Base-by-base conservation (phyloP, 2,797 vertebrate genomes). In the Nothura maculosa region DNA sequence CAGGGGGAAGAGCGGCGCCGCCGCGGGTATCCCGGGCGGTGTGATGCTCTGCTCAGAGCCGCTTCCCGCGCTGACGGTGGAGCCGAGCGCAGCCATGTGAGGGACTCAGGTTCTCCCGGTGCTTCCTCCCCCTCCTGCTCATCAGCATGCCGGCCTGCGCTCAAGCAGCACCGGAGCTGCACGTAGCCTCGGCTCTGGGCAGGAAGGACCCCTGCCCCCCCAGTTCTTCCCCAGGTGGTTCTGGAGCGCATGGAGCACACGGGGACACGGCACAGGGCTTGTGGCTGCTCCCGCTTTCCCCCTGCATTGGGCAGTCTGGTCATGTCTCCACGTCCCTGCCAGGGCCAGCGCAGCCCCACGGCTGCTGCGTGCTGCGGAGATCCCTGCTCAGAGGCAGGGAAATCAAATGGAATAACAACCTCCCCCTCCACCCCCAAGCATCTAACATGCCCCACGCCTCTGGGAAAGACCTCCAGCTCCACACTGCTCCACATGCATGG, bases 311-410 rank as follows among this genome's bases (percentile, higher is more conserved):
- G 81, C 93, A 96, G 85, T 87, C 93, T 47, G 92, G 81, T 94
- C 94, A 69, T 95, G 96, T 94, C 92, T 87, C 74, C 94, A 63
- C 94, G 96, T 94, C 92, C 89, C 74, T 8, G 43, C 12, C 43
- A 19, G 17, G 43, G 91, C 67, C 90, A 63, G 87, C 70, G 90
- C 90, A 81, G 93, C 95, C 21, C 57, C 36, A 72, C 68, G 84
- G 89, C 87, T 52, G 50, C 79, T 90, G 90, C 93, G 89, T 95
- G 90, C 94, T 92, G 90, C 93, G 50, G 86, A 95, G 89, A 95
- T 95, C 95, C 95, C 94, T 96, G 90, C 92, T 95, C 57, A 93
- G 89, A 95, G 72, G 95, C 86, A 93, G 82, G 87, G 82, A 92
- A 93, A 90, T 68, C 54, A 70, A 86, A 94, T 82, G 57, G 69